These are phyloP conservation scores for Trissolcus japonicus DNA, from an alignment of 2,888 invertebrate genomes.

Conservation along the genomic window DNA sequence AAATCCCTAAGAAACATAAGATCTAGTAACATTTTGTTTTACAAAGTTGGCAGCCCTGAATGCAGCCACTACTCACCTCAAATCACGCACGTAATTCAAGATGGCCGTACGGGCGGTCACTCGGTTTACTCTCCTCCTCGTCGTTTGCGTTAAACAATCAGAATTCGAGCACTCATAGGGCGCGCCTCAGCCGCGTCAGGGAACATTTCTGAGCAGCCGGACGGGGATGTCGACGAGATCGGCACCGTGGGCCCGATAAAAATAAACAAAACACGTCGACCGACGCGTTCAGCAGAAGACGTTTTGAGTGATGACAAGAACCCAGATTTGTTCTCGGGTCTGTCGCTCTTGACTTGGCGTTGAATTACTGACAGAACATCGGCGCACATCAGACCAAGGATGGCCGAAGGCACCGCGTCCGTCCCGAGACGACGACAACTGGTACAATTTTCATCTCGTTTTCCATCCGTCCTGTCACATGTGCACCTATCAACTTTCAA, in stretches of 20 bases:
- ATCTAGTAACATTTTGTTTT: neutral
- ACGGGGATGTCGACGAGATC: too few species aligned
- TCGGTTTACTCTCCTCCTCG: constrained; percentile 18
- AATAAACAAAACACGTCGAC: too few species aligned
- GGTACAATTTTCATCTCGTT: constrained; percentile 66
- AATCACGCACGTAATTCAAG: constrained; percentile 51
- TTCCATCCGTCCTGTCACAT: constrained; percentile 20
- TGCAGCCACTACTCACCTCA: constrained; percentile 46
- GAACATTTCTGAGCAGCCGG: neutral
- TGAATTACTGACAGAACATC: constrained; percentile 49
- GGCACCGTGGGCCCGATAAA: too few species aligned
- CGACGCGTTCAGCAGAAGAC: constrained; percentile 35
- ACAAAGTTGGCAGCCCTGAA: constrained; percentile 27
- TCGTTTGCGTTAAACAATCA: neutral
- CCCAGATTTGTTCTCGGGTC: neutral
- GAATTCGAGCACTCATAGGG: neutral
- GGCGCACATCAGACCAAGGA: constrained; percentile 65
- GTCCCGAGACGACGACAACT: constrained; percentile 74
- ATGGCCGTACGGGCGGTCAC: constrained; percentile 55
- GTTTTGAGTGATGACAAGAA: constrained; percentile 46
- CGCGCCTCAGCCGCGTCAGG: neutral
- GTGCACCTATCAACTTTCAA: constrained; percentile 38
- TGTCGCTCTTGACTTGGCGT: constrained; percentile 11
- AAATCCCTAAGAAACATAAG: neutral
- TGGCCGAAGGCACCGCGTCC: constrained; percentile 73